phyloP scores from a whole-genome alignment of 37 sponge, comb jelly and placozoan genomes.

The Theonella swinhoei region DNA sequence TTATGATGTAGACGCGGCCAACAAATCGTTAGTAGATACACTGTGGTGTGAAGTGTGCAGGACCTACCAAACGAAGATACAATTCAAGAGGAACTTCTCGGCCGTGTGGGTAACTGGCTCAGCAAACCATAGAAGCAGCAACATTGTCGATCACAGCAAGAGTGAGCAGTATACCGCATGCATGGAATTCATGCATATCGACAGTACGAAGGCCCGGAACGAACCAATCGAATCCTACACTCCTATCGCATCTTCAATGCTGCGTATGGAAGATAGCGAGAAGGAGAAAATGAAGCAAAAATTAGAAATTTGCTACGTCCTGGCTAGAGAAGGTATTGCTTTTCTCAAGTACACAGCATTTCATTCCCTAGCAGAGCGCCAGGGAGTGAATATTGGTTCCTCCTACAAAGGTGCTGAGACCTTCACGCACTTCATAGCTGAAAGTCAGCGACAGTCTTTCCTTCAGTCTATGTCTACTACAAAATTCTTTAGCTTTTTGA shows the following conservation, averaged over 20 bases:
- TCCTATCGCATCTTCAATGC: constrained; percentile 42
- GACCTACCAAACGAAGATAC: constrained; percentile 38
- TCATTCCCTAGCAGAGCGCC: constrained; percentile 32
- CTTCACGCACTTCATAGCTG: constrained; percentile 51
- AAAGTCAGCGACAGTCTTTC: constrained; percentile 29
- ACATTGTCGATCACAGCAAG: constrained; percentile 61
- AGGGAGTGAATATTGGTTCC: constrained; percentile 41
- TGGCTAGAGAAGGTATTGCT: constrained; percentile 55
- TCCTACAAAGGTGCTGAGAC: constrained; percentile 24
- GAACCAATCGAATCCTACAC: constrained; percentile 31
- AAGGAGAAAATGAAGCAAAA: constrained; percentile 28
- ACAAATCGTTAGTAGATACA: constrained; percentile 16
- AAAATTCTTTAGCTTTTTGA: constrained; percentile 60
- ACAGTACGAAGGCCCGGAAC: constrained; percentile 13
- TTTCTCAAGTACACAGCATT: constrained; percentile 35
- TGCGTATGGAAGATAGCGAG: constrained; percentile 15
- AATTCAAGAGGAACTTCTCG: constrained; percentile 49
- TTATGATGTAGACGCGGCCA: constrained; percentile 14
- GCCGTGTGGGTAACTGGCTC: constrained; percentile 63
- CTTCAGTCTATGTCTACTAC: not conserved
- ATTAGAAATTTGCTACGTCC: constrained; percentile 56
- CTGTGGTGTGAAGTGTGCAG: constrained; percentile 60
- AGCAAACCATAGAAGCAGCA: constrained; percentile 66
- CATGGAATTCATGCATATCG: constrained; percentile 29
- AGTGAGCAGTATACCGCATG: no score